Evolutionary conservation across 1,140 invertebrate genomes (phyloP).

Genomic region (Pseudomyrmex flavicornis): DNA sequence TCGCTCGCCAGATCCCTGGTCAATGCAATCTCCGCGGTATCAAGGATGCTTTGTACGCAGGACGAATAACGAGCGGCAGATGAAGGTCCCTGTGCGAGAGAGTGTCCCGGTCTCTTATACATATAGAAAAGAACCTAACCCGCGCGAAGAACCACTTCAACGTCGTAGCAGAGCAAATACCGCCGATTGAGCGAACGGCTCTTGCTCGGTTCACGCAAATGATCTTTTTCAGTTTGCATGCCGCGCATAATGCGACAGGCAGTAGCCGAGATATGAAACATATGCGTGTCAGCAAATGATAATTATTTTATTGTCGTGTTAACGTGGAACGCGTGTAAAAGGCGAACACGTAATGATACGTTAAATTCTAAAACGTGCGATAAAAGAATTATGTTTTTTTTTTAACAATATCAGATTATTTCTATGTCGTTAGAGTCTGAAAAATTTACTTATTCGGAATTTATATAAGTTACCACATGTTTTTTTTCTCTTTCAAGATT

Average conservation of each 20-base stretch:
- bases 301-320: conserved; percentile 26
- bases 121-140: conserved; percentile 60
- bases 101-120: conserved; percentile 36
- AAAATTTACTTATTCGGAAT: too few relatives aligned
- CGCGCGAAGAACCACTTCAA: conserved; percentile 78
- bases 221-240: conserved; percentile 79
- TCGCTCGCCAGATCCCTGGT: conserved; percentile 58
- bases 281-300: background rate
- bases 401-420: too few relatives aligned
- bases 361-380: too few relatives aligned
- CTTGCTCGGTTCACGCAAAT: conserved; percentile 71
- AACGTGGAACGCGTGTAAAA: background rate
- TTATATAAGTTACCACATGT: too few relatives aligned
- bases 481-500: background rate
- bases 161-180: conserved; percentile 69
- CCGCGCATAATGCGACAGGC: conserved; percentile 32
- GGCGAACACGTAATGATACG: too few relatives aligned
- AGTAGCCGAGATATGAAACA: background rate
- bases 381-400: too few relatives aligned
- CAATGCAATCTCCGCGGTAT: conserved; percentile 79
- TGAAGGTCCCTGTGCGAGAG: conserved; percentile 51
- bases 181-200: conserved; percentile 66
- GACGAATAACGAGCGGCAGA: conserved; percentile 73
- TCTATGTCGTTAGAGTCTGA: too few relatives aligned
- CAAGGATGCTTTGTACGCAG: conserved; percentile 77